A percentile compares a stretch with the other conserved stretches of the same genome.
These are phyloP conservation scores for Aspidiotus rigidus DNA, from an alignment of 2,888 invertebrate species.

Conservation along the genomic window DNA sequence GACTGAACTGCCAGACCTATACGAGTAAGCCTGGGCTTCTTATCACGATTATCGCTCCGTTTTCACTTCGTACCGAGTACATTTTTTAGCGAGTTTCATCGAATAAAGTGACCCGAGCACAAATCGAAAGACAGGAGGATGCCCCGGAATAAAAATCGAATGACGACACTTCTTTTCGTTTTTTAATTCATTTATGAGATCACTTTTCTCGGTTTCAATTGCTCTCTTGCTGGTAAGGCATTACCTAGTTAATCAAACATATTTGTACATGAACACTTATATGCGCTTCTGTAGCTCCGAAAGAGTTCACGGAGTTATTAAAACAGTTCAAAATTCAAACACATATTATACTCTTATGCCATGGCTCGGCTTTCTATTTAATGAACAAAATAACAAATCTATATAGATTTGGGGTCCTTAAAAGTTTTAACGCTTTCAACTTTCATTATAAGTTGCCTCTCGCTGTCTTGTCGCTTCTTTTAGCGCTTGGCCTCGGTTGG, in stretches of 20 bases:
- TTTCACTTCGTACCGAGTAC: too few species aligned
- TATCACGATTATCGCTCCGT: too few species aligned
- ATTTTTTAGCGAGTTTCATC: too few species aligned
- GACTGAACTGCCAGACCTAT: neutral
- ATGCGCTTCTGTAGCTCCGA: neutral
- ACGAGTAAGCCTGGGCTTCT: too few species aligned
- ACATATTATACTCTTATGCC: neutral
- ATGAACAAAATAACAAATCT: constrained; percentile 20
- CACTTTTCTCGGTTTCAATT: neutral
- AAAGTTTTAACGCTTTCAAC: constrained; percentile 15
- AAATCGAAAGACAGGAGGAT: too few species aligned
- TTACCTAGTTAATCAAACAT: neutral
- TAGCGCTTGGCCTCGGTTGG: too few species aligned
- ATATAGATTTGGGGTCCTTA: constrained; percentile 10
- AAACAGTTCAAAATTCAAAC: constrained; percentile 24
- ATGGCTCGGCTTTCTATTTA: constrained; percentile 23
- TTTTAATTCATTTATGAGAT: neutral
- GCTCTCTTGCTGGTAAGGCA: neutral
- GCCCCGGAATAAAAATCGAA: too few species aligned
- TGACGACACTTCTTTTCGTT: neutral
- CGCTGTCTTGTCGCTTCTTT: too few species aligned
- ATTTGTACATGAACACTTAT: neutral
- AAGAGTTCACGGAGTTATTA: constrained; percentile 1
- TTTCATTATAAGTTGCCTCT: neutral
- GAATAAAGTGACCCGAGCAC: too few species aligned